Evolutionary conservation across 2,113 vertebrate species (phyloP).

Genomic region (Brachyhypopomus occidentalis): DNA sequence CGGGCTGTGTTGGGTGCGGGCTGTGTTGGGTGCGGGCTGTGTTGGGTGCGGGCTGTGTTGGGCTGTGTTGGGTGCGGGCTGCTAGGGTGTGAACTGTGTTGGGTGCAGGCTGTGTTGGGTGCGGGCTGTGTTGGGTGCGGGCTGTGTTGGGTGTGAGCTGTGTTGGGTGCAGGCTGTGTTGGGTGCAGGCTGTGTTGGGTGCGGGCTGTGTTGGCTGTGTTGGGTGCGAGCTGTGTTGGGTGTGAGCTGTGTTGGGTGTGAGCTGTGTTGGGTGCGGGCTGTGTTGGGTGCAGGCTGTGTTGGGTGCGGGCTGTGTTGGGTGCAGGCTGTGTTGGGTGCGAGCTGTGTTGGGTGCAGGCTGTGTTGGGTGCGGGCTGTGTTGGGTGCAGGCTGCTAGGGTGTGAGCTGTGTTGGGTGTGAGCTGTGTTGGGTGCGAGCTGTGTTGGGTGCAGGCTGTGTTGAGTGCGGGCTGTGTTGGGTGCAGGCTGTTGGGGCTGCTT

Average conservation of each 20-base stretch:
- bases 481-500: no score
- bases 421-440: slow-evolving; percentile 20
- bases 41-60: neutral
- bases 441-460: no score
- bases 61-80: slow-evolving; percentile 17
- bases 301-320: neutral
- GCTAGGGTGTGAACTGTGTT: no score
- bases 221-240: neutral
- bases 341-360: slow-evolving; percentile 14
- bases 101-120: neutral
- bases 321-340: no score
- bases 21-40: neutral
- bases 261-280: neutral
- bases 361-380: neutral
- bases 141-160: slow-evolving; percentile 22
- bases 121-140: no score
- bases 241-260: no score
- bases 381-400: no score
- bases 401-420: no score
- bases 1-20: slow-evolving; percentile 9
- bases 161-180: neutral
- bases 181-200: neutral
- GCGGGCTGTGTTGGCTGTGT: slow-evolving; percentile 12
- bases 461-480: neutral
- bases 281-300: slow-evolving; percentile 1